Evolutionary conservation across 1,140 invertebrate species (phyloP).

Genomic region (Coptotermes formosanus): DNA sequence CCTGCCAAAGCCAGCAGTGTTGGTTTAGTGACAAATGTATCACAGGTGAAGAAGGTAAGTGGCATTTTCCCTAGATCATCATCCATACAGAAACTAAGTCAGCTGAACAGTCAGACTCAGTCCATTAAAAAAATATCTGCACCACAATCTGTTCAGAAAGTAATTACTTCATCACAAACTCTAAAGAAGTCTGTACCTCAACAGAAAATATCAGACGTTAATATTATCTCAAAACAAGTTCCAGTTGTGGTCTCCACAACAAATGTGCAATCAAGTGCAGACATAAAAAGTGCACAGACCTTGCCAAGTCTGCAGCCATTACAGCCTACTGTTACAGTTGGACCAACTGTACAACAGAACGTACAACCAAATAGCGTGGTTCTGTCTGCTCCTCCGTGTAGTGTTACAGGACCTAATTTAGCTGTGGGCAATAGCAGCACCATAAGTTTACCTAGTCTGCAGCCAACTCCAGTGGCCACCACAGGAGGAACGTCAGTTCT

Average conservation of each 20-base stretch:
- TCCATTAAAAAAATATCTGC: constrained; percentile 38
- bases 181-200: constrained; percentile 39
- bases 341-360: neutral
- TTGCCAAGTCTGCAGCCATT: constrained; percentile 20
- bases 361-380: neutral
- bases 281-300: neutral
- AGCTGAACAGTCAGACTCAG: constrained; percentile 16
- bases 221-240: neutral
- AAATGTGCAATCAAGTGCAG: neutral
- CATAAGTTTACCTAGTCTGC: neutral
- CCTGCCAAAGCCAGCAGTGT: neutral
- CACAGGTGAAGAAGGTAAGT: constrained; percentile 19
- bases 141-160: constrained; percentile 39
- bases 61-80: constrained; percentile 27
- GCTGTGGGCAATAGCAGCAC: neutral
- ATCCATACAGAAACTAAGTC: constrained; percentile 37
- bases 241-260: neutral
- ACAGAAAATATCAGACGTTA: constrained; percentile 38
- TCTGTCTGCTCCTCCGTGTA: neutral
- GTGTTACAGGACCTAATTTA: neutral
- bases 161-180: constrained; percentile 38
- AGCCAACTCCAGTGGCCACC: neutral
- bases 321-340: neutral
- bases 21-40: neutral
- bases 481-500: neutral